Evolutionary conservation across 2,888 invertebrate genomes (phyloP).

Genomic region (Mimumesa dahlbomi): DNA sequence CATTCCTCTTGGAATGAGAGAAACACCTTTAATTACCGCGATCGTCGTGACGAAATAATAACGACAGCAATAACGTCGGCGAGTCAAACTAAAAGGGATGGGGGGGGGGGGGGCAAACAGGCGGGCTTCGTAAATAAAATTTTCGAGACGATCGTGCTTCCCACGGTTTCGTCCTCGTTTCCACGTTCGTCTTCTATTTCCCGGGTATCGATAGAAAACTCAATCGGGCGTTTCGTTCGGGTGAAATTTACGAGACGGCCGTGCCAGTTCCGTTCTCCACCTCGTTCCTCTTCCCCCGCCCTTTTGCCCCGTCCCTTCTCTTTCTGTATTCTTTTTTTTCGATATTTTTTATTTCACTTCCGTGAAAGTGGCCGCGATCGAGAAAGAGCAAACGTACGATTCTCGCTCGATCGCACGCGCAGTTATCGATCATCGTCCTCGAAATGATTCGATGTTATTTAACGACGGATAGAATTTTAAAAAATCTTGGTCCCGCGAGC

Average conservation of each 20-base stretch:
- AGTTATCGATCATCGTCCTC: too few relatives aligned
- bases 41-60: constrained; percentile 14
- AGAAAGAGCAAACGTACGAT: constrained; percentile 3
- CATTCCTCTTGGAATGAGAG: too few relatives aligned
- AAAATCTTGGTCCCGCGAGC: too few relatives aligned
- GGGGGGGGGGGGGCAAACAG: constrained; percentile 22
- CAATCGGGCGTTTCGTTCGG: constrained; percentile 48
- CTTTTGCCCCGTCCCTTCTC: not conserved
- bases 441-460: too few relatives aligned
- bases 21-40: not conserved
- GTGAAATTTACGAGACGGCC: constrained; percentile 50
- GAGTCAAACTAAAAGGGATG: not conserved
- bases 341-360: not conserved
- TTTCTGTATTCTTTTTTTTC: too few relatives aligned
- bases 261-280: constrained; percentile 27
- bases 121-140: constrained; percentile 48
- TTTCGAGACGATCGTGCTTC: constrained; percentile 43
- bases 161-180: constrained; percentile 25
- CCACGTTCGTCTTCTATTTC: constrained; percentile 48
- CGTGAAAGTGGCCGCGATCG: constrained; percentile 1
- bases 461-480: too few relatives aligned
- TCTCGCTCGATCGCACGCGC: not conserved
- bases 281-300: constrained; percentile 9
- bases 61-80: constrained; percentile 30
- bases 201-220: constrained; percentile 47